Percentiles rank a stretch among this genome's conserved stretches.
Conservation (phyloP, 2,797 vertebrate species). For the Ctenosaura bakeri region DNA sequence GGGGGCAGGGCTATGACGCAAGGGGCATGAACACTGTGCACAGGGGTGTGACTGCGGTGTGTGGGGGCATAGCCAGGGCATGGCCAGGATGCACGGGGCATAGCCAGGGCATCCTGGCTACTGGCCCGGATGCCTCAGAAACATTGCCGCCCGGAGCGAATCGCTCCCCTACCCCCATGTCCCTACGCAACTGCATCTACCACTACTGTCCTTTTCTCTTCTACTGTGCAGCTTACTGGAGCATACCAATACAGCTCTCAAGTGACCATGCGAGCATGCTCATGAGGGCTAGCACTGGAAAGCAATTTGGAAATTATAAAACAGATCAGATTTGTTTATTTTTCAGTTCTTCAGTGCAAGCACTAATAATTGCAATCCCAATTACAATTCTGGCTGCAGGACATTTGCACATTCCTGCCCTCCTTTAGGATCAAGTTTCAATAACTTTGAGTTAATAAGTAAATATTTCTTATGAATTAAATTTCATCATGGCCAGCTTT, state of each 20-base stretch:
- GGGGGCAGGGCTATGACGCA: too few species aligned
- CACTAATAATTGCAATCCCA: background rate
- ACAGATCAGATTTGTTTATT: background rate
- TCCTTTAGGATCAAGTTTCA: background rate
- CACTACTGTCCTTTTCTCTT: background rate
- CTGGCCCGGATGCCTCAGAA: too few species aligned
- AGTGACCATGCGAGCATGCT: background rate
- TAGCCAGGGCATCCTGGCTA: too few species aligned
- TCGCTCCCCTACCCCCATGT: too few species aligned
- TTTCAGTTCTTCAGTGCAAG: background rate
- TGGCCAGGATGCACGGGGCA: too few species aligned
- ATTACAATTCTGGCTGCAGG: background rate
- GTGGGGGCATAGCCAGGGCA: too few species aligned
- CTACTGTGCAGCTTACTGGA: background rate
- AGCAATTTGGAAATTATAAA: background rate
- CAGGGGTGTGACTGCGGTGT: too few species aligned
- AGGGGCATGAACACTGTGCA: too few species aligned
- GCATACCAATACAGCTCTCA: background rate
- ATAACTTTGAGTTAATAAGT: slow-evolving; percentile 32
- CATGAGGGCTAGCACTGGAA: background rate
- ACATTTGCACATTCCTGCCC: background rate
- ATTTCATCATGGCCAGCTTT: background rate
- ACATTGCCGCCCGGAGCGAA: too few species aligned
- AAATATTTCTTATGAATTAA: background rate
- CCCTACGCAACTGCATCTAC: background rate